These are phyloP conservation scores for Ridgeia piscesae DNA, from an alignment of 1,140 invertebrate species.

Conservation along the genomic window DNA sequence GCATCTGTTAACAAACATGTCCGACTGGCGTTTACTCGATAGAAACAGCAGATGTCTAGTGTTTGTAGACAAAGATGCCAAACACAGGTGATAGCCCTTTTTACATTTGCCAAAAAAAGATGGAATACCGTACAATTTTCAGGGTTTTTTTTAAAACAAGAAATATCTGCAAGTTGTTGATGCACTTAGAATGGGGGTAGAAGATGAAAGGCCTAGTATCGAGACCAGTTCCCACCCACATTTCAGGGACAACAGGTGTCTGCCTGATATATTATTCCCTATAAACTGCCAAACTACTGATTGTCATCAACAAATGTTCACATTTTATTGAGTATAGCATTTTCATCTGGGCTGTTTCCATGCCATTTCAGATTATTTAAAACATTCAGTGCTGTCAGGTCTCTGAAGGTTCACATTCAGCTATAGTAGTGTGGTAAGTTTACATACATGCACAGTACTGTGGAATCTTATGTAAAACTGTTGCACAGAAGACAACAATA, in stretches of 20 bases:
- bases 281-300: not conserved
- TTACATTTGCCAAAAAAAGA: not conserved
- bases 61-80: not conserved
- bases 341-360: not conserved
- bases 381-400: not conserved
- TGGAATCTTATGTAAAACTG: too few species aligned
- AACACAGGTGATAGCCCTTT: not conserved
- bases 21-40: not conserved
- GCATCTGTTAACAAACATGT: conserved; percentile 62
- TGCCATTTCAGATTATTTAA: not conserved
- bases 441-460: too few species aligned
- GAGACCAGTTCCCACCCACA: too few species aligned
- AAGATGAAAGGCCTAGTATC: too few species aligned
- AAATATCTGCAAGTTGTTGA: not conserved
- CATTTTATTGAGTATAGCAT: not conserved
- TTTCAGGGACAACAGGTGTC: not conserved
- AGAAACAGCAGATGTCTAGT: not conserved
- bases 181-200: too few species aligned
- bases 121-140: not conserved
- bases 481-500: too few species aligned
- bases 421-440: too few species aligned
- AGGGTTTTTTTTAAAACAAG: not conserved
- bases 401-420: not conserved
- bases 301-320: not conserved
- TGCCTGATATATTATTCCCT: not conserved